These are phyloP conservation scores for Turnix velox DNA, from an alignment of 2,113 vertebrate species.

Conservation along the genomic window DNA sequence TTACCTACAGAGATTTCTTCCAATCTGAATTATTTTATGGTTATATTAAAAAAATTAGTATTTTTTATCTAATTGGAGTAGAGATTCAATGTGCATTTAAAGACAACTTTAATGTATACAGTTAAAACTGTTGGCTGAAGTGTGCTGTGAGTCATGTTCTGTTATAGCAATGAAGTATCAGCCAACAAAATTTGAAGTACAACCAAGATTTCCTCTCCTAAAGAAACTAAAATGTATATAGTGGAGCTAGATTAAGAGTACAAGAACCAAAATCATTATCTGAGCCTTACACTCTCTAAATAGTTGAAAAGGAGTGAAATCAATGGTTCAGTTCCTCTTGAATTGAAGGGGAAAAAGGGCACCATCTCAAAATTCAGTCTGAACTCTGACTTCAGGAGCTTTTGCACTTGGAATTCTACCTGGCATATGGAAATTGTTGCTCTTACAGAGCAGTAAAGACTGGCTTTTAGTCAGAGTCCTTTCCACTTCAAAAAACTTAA, in stretches of 20 bases:
- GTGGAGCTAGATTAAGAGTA: background rate
- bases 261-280: background rate
- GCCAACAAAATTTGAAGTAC: background rate
- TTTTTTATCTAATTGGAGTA: background rate
- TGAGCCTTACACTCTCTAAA: background rate
- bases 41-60: background rate
- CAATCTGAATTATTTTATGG: background rate
- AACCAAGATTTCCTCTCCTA: background rate
- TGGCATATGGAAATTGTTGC: background rate
- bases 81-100: background rate
- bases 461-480: background rate
- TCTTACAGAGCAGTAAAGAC: background rate
- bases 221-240: background rate
- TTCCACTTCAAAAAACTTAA: background rate
- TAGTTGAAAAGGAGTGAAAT: background rate
- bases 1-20: background rate
- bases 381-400: background rate
- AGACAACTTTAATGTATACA: background rate
- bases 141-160: background rate
- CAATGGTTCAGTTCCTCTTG: rapidly evolving
- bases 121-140: slow-evolving; percentile 17
- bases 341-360: background rate
- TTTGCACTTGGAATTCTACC: background rate
- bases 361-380: background rate
- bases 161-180: background rate